These are phyloP conservation scores for Anarsia innoxiella DNA, from an alignment of 2,888 invertebrate species.

Conservation along the genomic window DNA sequence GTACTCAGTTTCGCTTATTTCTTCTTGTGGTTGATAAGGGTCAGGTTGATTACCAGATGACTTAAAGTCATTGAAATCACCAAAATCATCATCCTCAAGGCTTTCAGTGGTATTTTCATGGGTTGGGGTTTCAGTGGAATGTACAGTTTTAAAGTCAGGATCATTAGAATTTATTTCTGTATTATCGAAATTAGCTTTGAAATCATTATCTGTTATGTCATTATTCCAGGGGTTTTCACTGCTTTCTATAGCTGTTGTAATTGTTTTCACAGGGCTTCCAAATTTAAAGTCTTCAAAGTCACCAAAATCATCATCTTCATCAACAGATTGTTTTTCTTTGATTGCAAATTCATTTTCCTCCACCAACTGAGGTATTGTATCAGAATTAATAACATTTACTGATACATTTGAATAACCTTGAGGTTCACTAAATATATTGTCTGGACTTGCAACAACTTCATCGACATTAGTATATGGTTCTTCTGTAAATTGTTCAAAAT, in stretches of 20 bases:
- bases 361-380: neutral
- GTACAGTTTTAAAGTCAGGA: conserved; percentile 13
- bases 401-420: too few relatives aligned
- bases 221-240: conserved; percentile 56
- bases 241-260: conserved; percentile 29
- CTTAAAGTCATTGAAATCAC: conserved; percentile 74
- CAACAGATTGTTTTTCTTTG: too few relatives aligned
- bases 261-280: conserved; percentile 2
- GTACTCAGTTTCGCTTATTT: too few relatives aligned
- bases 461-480: too few relatives aligned
- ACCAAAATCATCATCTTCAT: conserved; percentile 43
- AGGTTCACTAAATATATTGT: too few relatives aligned
- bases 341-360: conserved; percentile 2
- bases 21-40: too few relatives aligned
- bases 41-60: conserved; percentile 41
- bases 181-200: conserved; percentile 54
- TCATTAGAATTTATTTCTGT: conserved; percentile 13
- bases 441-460: too few relatives aligned
- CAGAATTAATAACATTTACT: too few relatives aligned
- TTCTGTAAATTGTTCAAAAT: too few relatives aligned
- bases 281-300: conserved; percentile 37
- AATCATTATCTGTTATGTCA: conserved; percentile 43
- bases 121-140: conserved; percentile 1
- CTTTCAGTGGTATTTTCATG: conserved; percentile 17
- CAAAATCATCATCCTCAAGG: conserved; percentile 61